Evolutionary conservation across 2,888 invertebrate genomes (phyloP).

Genomic region (Gastrophysa polygoni): DNA sequence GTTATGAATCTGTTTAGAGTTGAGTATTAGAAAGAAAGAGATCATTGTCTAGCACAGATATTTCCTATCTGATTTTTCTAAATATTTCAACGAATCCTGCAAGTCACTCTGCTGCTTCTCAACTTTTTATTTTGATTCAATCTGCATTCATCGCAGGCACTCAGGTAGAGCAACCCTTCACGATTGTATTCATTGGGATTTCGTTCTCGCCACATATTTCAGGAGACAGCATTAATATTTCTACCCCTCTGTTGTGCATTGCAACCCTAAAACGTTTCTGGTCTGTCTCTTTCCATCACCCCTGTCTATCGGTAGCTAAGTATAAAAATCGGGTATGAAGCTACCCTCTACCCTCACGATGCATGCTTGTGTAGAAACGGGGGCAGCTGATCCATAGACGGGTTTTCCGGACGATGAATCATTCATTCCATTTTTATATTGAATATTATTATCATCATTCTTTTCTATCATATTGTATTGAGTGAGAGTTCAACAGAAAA

Average conservation of each 20-base stretch:
- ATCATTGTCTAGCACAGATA: too few relatives aligned
- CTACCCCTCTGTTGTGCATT: slow-evolving; percentile 21
- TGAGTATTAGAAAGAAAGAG: too few relatives aligned
- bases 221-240: slow-evolving; percentile 39
- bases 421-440: too few relatives aligned
- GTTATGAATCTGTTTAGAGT: too few relatives aligned
- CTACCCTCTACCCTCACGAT: slow-evolving; percentile 25
- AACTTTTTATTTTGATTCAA: slow-evolving; percentile 30
- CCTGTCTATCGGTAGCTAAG: slow-evolving; percentile 23
- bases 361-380: slow-evolving; percentile 29
- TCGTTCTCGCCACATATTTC: slow-evolving; percentile 37
- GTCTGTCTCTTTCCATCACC: not conserved
- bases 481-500: too few relatives aligned
- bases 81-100: slow-evolving; percentile 16
- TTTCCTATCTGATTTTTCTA: not conserved
- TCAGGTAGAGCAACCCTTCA: slow-evolving; percentile 36
- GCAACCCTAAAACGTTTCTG: slow-evolving; percentile 17
- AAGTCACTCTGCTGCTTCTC: slow-evolving; percentile 21
- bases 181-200: slow-evolving; percentile 38
- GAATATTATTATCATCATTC: too few relatives aligned
- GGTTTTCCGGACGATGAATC: not conserved
- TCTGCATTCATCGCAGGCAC: slow-evolving; percentile 31
- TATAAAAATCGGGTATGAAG: slow-evolving; percentile 30
- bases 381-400: slow-evolving; percentile 19
- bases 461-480: too few relatives aligned